Base-by-base conservation (phyloP, 2,113 vertebrate species). In the Oncorhynchus nerka region DNA sequence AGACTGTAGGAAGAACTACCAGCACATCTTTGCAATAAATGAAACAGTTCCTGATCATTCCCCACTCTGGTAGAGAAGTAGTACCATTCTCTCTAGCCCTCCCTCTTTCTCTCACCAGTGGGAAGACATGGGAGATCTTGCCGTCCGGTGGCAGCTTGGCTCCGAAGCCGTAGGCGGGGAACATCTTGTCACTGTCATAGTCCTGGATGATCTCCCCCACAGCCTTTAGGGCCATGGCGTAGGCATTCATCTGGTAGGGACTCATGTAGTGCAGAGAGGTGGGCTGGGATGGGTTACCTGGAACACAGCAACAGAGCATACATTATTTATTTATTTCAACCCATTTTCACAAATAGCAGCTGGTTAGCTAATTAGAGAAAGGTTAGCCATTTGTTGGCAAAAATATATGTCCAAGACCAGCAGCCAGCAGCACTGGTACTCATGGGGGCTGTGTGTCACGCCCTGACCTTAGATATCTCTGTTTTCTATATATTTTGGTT, bases 201-300 rank as follows among this genome's bases (percentile, higher is more conserved):
- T 97, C 96, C 92, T 97, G 96, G 88, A 97, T 96, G 92, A 97
- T 94, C 86, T 97, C 96, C 6, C 96, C 96, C 71, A 97, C 96
- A 0, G 96, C 96, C 87, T 97, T 97, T 81, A 97, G 89, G 0
- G 96, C 96, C 95, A 97, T 95, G 83, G 96, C 96, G 1, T 97
- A 97, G 59, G 95, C 94, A 11, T 96, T 97, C 92, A 97, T 94
- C 92, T 97, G 96, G 89, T 97, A 97, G 1, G 96, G 96, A 81
- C 94, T 97, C 82, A 92, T 95, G 61, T 97, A 97, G 89, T 97
- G 96, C 83, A 97, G 92, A 0, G 96, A 97, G 51, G 96, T 97
- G 67, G 96, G 96, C 89, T 97, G 96, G 1, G 96, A 94, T 0
- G 96, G 96, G 76, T 95, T 95, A 79, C 96, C 96, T 97, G 89